These are phyloP conservation scores for Echinarachnius parma DNA, from an alignment of 53 echinoderm and acorn worm genomes.

Conservation along the genomic window DNA sequence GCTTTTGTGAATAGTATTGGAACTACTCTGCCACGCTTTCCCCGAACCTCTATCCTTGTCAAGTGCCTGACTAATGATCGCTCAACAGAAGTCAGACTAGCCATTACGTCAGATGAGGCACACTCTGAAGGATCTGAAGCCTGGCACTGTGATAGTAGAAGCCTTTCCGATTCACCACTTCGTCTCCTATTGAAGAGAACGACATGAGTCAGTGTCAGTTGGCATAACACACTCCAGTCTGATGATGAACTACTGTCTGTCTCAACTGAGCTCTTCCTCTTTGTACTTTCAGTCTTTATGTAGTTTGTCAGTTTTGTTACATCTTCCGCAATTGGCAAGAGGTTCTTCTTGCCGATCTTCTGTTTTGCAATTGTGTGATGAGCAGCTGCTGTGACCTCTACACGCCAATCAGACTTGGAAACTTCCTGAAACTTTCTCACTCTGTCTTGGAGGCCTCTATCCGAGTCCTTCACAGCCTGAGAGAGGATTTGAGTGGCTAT, in stretches of 20 bases:
- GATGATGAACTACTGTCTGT: conserved; percentile 19
- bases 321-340: conserved; percentile 46
- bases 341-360: conserved; percentile 41
- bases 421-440: conserved; percentile 36
- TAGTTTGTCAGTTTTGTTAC: conserved; percentile 45
- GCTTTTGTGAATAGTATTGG: conserved; percentile 51
- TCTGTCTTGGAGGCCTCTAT: conserved; percentile 10
- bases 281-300: conserved; percentile 8
- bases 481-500: conserved; percentile 29
- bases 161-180: conserved; percentile 49
- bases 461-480: conserved; percentile 26
- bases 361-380: conserved; percentile 36
- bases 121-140: conserved; percentile 7
- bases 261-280: conserved; percentile 29
- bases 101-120: conserved; percentile 10
- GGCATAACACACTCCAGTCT: conserved; percentile 48
- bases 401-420: conserved; percentile 40
- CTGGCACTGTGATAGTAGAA: conserved; percentile 24
- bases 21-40: conserved; percentile 61
- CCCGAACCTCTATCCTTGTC: conserved; percentile 53
- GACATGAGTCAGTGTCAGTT: conserved; percentile 49
- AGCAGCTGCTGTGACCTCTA: conserved; percentile 40
- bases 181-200: conserved; percentile 57
- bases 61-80: conserved; percentile 42
- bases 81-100: conserved; percentile 53